A percentile compares a stretch with the other conserved stretches of the same genome.
These are phyloP conservation scores for Pilophorus perplexus DNA, from an alignment of 2,888 invertebrate species.

Conservation along the genomic window DNA sequence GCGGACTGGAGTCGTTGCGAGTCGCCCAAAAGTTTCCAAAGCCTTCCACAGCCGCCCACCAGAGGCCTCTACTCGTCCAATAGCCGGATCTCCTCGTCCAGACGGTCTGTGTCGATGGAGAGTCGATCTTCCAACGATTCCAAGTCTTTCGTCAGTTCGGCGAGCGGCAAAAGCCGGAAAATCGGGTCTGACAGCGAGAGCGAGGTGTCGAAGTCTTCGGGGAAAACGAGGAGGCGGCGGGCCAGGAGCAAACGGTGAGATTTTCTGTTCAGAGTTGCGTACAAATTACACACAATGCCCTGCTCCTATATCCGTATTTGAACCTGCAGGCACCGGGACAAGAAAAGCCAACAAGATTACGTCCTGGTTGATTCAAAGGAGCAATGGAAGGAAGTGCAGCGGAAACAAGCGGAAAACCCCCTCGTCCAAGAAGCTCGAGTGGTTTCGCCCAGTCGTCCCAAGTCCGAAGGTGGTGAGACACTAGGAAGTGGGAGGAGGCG, in stretches of 20 bases:
- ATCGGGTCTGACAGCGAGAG: constrained; percentile 87
- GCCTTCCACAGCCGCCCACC: constrained; percentile 71
- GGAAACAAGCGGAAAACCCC: constrained; percentile 64
- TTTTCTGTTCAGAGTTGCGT: too few species aligned
- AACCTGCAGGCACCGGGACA: constrained; percentile 3
- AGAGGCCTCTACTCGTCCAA: constrained; percentile 69
- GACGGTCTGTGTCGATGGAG: constrained; percentile 70
- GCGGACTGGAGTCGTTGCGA: constrained; percentile 50
- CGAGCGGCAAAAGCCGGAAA: constrained; percentile 74
- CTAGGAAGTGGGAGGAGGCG: constrained; percentile 33
- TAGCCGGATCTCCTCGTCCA: constrained; percentile 46
- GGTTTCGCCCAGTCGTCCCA: constrained; percentile 56
- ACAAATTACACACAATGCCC: too few species aligned
- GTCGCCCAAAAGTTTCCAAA: constrained; percentile 73
- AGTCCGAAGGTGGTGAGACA: constrained; percentile 21
- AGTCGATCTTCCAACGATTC: constrained; percentile 88
- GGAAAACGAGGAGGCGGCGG: constrained; percentile 47
- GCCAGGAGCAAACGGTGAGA: constrained; percentile 49
- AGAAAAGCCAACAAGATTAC: constrained; percentile 49
- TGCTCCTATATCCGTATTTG: too few species aligned
- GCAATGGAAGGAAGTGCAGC: constrained; percentile 77
- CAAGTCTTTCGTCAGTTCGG: constrained; percentile 55
- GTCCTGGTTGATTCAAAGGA: constrained; percentile 83
- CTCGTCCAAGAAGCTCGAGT: constrained; percentile 69
- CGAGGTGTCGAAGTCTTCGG: constrained; percentile 81